Conservation (phyloP, 2,888 invertebrate genomes). For the Agrenia bidenticulata region DNA sequence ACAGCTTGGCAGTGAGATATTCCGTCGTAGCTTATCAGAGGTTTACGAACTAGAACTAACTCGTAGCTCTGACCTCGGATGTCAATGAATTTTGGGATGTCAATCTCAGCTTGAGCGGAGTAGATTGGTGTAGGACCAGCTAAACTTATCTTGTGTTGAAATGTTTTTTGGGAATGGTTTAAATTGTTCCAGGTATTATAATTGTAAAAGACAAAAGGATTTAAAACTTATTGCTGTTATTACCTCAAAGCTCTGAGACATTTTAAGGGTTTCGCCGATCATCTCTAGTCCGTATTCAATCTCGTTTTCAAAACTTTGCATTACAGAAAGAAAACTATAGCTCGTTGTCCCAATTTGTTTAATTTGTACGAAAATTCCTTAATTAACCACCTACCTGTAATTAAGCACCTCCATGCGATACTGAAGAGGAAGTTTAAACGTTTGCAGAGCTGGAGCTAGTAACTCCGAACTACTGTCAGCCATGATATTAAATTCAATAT, state of each 20-base stretch:
- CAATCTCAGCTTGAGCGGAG: slow-evolving; percentile 21
- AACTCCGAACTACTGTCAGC: slow-evolving; percentile 31
- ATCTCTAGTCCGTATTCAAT: slow-evolving; percentile 8
- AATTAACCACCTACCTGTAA: neutral
- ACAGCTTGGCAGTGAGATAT: neutral
- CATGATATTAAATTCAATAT: slow-evolving; percentile 8
- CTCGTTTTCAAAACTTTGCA: slow-evolving; percentile 14
- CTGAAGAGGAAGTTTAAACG: slow-evolving; percentile 11
- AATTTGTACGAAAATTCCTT: too few relatives aligned
- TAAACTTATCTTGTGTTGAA: slow-evolving; percentile 33
- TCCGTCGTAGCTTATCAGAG: slow-evolving; percentile 4
- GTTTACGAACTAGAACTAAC: slow-evolving; percentile 20
- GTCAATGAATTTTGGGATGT: slow-evolving; percentile 23
- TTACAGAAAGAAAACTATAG: slow-evolving; percentile 8
- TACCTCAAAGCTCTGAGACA: slow-evolving; percentile 29
- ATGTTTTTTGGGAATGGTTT: too few relatives aligned
- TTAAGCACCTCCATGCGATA: slow-evolving; percentile 16
- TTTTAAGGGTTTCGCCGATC: slow-evolving; percentile 20
- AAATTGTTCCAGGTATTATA: too few relatives aligned
- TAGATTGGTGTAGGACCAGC: slow-evolving; percentile 33
- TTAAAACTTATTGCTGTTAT: too few relatives aligned
- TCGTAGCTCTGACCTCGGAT: slow-evolving; percentile 16
- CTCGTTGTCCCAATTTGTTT: neutral
- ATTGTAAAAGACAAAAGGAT: too few relatives aligned
- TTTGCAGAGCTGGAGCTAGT: neutral